Evolutionary conservation across 2,797 vertebrate species (phyloP).

Genomic region (Cossypha dichroa): DNA sequence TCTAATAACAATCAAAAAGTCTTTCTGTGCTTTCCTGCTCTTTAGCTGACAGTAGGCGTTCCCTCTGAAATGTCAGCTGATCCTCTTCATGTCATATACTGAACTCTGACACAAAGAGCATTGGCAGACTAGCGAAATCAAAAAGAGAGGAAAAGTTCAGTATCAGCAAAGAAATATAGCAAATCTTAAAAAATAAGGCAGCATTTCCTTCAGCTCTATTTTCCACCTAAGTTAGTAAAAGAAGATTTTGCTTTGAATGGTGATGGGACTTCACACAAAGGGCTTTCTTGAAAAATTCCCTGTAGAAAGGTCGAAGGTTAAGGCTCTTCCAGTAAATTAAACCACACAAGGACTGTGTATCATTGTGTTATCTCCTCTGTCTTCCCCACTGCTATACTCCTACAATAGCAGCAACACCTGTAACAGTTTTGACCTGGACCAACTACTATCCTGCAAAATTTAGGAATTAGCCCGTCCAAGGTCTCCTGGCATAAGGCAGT

Average conservation of each 20-base stretch:
- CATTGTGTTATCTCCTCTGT: background rate
- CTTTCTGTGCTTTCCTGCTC: background rate
- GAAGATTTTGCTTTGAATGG: background rate
- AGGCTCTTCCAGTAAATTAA: background rate
- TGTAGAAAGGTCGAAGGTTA: background rate
- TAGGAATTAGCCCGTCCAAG: background rate
- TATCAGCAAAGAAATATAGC: background rate
- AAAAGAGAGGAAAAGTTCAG: background rate
- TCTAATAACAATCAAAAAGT: background rate
- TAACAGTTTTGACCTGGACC: background rate
- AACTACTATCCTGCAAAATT: no score
- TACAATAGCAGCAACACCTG: background rate
- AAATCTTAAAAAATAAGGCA: background rate
- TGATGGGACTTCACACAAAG: background rate
- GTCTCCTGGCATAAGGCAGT: background rate
- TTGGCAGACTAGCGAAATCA: background rate
- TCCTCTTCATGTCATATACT: rapidly evolving
- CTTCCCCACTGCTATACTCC: background rate
- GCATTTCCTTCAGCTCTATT: background rate
- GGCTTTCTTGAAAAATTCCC: background rate
- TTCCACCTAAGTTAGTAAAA: background rate
- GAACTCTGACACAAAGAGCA: background rate
- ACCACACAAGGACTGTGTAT: background rate
- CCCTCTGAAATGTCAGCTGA: rapidly evolving
- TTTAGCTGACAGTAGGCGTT: background rate